phyloP scores from a whole-genome alignment of 2,888 invertebrate genomes.

The Helleia helle region DNA sequence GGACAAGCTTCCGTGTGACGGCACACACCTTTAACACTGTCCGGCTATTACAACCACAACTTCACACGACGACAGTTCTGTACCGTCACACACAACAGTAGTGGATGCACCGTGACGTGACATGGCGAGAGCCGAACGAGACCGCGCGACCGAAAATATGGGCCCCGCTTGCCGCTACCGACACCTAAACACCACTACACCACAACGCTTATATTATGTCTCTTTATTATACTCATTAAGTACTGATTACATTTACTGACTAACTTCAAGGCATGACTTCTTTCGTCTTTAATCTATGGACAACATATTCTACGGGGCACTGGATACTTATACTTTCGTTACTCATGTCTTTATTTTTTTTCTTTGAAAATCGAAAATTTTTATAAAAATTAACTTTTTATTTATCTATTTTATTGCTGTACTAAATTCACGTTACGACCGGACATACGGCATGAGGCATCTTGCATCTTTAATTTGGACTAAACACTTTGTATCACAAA shows the following conservation, averaged over 20 bases:
- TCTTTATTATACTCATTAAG: constrained; percentile 58
- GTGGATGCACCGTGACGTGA: neutral
- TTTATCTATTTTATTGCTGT: constrained; percentile 53
- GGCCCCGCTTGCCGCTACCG: constrained; percentile 18
- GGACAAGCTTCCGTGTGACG: neutral
- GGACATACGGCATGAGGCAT: constrained; percentile 42
- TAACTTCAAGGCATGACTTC: constrained; percentile 70
- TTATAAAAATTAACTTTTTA: constrained; percentile 54
- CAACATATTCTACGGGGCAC: constrained; percentile 71
- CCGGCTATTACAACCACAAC: neutral
- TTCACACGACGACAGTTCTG: neutral
- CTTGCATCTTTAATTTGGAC: constrained; percentile 46
- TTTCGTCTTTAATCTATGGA: constrained; percentile 66
- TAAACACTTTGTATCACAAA: constrained; percentile 26
- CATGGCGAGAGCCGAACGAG: neutral
- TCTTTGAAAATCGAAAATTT: constrained; percentile 49
- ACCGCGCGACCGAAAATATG: constrained; percentile 1
- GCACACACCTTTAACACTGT: neutral
- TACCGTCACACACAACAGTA: neutral
- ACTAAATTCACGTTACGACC: constrained; percentile 59
- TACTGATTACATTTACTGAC: constrained; percentile 68
- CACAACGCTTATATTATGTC: constrained; percentile 54
- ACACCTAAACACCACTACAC: constrained; percentile 39
- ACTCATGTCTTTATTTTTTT: constrained; percentile 25
- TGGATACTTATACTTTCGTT: constrained; percentile 66